Percentiles rank a stretch among this genome's conserved stretches.
Evolutionary conservation across 2,113 vertebrate species (phyloP).

Genomic region (Phylloscopus whistleri): DNA sequence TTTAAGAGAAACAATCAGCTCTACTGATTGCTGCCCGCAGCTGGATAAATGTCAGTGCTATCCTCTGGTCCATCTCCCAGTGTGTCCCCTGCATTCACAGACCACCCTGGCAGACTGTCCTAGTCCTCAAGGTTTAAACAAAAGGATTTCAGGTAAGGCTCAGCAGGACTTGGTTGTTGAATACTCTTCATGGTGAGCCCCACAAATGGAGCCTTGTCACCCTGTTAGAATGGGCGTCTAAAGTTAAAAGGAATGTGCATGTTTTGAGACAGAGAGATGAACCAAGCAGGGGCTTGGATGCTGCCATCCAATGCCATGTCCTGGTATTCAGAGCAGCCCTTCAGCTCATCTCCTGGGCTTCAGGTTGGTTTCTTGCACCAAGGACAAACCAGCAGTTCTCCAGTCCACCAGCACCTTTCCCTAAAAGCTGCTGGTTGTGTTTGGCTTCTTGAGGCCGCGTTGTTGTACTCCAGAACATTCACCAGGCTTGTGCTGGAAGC

Average conservation of each 20-base stretch:
- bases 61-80: background rate
- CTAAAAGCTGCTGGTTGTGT: background rate
- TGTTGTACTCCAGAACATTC: background rate
- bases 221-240: rapidly evolving
- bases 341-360: background rate
- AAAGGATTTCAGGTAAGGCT: background rate
- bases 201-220: background rate
- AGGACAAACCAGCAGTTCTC: background rate
- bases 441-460: rapidly evolving
- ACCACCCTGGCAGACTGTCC: background rate
- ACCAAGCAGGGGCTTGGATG: rapidly evolving
- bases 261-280: background rate
- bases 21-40: background rate
- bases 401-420: background rate
- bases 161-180: background rate
- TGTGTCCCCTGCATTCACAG: background rate
- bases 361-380: background rate
- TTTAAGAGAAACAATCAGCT: background rate
- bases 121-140: background rate
- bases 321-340: background rate
- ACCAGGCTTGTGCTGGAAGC: background rate
- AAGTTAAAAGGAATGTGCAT: rapidly evolving
- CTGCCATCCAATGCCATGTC: background rate
- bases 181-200: background rate
- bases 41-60: background rate